Conservation (phyloP, 2,797 vertebrate species). For the Heteromormyrus szaboi region DNA sequence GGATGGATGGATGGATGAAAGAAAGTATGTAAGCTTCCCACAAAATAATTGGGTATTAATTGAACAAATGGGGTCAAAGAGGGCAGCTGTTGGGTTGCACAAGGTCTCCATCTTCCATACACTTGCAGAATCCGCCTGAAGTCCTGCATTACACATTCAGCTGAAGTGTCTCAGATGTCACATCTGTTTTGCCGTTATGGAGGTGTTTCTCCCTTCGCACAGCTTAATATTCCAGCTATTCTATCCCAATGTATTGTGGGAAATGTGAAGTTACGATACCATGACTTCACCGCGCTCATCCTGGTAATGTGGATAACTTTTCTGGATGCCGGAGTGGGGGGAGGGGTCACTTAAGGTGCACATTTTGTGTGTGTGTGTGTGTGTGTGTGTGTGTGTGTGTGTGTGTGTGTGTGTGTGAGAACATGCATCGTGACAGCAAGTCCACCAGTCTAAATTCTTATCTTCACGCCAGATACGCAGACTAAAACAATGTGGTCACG, state of each 20-base stretch:
- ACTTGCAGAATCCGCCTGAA: neutral
- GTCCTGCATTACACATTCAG: neutral
- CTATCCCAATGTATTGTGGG: neutral
- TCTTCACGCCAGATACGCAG: neutral
- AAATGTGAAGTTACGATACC: neutral
- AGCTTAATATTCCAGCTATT: neutral
- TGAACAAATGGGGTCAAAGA: neutral
- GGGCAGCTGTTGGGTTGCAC: neutral
- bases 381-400: neutral
- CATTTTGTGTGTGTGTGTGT: neutral
- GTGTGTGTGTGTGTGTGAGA: neutral
- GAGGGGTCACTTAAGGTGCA: neutral
- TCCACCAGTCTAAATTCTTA: neutral
- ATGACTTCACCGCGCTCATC: neutral
- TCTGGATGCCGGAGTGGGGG: neutral
- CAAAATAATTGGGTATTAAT: neutral
- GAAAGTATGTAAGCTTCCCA: neutral
- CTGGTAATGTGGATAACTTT: neutral
- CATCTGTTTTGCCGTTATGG: neutral
- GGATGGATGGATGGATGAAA: neutral
- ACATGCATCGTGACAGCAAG: neutral
- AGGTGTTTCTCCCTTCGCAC: neutral
- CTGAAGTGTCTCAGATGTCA: neutral
- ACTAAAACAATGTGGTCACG: slow-evolving; percentile 21
- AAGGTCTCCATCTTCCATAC: neutral